Percentiles rank a stretch among this genome's conserved stretches.
phyloP scores from a whole-genome alignment of 2,888 invertebrate genomes.

The Parapristionchus giblindavisi region DNA sequence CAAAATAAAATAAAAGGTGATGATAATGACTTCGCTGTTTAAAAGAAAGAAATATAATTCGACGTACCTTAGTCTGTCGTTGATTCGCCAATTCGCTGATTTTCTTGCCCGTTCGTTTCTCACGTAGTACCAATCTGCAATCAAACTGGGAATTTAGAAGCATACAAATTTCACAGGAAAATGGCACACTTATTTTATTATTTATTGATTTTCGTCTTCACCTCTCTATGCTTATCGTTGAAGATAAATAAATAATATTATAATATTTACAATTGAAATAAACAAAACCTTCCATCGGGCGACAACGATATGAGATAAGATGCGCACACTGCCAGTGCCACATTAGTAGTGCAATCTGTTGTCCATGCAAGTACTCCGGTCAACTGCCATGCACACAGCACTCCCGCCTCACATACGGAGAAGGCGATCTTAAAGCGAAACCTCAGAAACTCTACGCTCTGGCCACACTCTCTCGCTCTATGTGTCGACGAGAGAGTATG shows the following conservation, averaged over 20 bases:
- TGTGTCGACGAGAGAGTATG: too few species aligned
- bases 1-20: not conserved
- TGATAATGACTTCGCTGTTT: too few species aligned
- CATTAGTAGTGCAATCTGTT: constrained; percentile 24
- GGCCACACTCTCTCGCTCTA: too few species aligned
- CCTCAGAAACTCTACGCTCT: too few species aligned
- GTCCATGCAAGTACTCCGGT: constrained; percentile 14
- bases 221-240: too few species aligned
- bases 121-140: constrained; percentile 28
- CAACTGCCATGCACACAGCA: constrained; percentile 65
- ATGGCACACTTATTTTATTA: too few species aligned
- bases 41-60: not conserved
- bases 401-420: constrained; percentile 60
- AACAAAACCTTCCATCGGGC: constrained; percentile 42
- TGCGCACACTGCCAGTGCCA: constrained; percentile 42
- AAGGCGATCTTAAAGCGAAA: constrained; percentile 52
- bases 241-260: too few species aligned
- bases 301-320: constrained; percentile 44
- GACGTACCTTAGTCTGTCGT: constrained; percentile 13
- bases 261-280: too few species aligned
- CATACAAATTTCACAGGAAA: too few species aligned
- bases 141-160: too few species aligned
- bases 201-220: too few species aligned
- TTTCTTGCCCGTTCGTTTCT: constrained; percentile 29
- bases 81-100: constrained; percentile 11